Evolutionary conservation across 1,140 invertebrate genomes (phyloP).

Genomic region (Drosophila hydei): DNA sequence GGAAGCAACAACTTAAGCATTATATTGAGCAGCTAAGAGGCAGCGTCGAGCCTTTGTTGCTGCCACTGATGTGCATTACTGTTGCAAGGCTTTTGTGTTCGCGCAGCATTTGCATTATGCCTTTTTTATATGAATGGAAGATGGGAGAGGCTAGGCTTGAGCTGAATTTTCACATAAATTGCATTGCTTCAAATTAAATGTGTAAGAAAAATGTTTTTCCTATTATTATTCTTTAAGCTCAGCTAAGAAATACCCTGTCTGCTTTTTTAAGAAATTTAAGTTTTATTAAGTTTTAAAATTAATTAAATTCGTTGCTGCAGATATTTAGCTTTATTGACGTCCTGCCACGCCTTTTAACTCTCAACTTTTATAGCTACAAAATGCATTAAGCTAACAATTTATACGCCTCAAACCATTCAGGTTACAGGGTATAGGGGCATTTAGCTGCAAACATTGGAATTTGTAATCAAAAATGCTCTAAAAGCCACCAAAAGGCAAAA

Average conservation of each 20-base stretch:
- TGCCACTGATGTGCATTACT: conserved; percentile 22
- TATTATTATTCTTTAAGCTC: neutral
- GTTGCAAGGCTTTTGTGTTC: conserved; percentile 29
- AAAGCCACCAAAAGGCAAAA: conserved; percentile 70
- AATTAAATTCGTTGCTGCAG: too few relatives aligned
- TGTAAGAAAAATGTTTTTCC: neutral
- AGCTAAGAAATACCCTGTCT: neutral
- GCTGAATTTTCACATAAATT: conserved; percentile 9
- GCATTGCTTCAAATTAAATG: conserved; percentile 4
- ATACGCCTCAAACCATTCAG: neutral
- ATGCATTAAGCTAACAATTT: neutral
- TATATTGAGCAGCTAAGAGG: conserved; percentile 51
- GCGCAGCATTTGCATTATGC: conserved; percentile 24
- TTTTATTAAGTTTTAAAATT: neutral
- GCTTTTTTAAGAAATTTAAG: neutral
- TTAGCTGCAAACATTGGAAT: conserved; percentile 67
- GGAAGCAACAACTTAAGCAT: conserved; percentile 48
- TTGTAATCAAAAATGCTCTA: conserved; percentile 75
- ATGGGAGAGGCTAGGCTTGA: neutral
- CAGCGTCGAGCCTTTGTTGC: conserved; percentile 18
- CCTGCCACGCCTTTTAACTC: too few relatives aligned
- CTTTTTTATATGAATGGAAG: conserved; percentile 11
- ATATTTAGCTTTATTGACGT: too few relatives aligned
- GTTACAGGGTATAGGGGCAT: neutral
- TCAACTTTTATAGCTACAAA: too few relatives aligned